Conservation (phyloP, 23 tunicate species). For the Phallusia fumigata region DNA sequence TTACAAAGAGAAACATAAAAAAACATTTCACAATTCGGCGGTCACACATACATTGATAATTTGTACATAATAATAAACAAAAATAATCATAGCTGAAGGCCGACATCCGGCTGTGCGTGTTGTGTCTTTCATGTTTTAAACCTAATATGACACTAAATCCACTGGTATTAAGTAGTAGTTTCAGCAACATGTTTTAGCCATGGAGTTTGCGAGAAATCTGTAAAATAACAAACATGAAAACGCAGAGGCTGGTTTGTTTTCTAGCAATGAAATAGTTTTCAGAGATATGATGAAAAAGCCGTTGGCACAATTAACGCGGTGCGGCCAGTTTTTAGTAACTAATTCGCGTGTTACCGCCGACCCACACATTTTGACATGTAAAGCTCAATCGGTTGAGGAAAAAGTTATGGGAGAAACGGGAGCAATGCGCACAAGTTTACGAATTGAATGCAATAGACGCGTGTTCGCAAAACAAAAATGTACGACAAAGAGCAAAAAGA, state of each 20-base stretch:
- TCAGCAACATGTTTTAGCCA: too few species aligned
- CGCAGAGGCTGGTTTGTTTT: too few species aligned
- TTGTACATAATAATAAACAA: neutral
- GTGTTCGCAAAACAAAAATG: neutral
- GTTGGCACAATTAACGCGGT: too few species aligned
- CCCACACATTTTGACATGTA: too few species aligned
- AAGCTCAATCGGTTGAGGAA: neutral
- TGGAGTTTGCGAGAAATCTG: too few species aligned
- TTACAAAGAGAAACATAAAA: neutral
- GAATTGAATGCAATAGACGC: constrained; percentile 1
- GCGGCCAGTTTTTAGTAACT: too few species aligned
- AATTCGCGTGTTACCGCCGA: too few species aligned
- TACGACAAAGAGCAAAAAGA: neutral
- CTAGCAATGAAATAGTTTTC: too few species aligned
- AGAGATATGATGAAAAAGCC: too few species aligned
- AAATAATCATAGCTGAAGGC: neutral
- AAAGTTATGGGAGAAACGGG: neutral
- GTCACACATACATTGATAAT: constrained; percentile 1
- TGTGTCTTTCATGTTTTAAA: neutral
- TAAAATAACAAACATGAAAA: too few species aligned
- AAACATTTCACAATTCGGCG: constrained; percentile 7
- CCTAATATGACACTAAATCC: neutral
- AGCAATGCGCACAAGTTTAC: neutral
- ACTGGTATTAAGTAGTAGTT: too few species aligned
- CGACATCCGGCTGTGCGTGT: neutral